Percentiles rank a stretch among this genome's conserved stretches.
Evolutionary conservation across 2,888 invertebrate genomes (phyloP).

Genomic region (Ametastegia equiseti): DNA sequence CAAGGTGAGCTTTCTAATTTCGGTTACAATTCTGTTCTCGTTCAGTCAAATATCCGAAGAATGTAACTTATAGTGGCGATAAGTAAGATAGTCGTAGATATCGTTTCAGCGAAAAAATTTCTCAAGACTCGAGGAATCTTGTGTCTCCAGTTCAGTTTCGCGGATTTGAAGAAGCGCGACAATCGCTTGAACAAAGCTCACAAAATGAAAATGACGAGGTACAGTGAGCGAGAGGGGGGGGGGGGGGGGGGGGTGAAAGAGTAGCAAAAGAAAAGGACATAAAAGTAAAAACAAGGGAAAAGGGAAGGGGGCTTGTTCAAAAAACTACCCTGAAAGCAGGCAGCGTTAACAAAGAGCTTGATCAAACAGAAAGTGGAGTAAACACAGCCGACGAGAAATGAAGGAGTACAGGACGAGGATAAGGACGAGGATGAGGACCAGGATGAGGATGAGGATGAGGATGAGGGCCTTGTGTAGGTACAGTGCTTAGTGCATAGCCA

Average conservation of each 20-base stretch:
- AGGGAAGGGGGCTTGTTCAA: not conserved
- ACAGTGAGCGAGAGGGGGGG: too few relatives aligned
- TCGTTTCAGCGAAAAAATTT: too few relatives aligned
- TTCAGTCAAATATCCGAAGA: too few relatives aligned
- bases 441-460: not conserved
- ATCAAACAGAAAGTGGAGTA: conserved; percentile 44
- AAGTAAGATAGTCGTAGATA: too few relatives aligned
- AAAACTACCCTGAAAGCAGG: conserved; percentile 17
- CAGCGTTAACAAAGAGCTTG: conserved; percentile 30
- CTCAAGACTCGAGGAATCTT: too few relatives aligned
- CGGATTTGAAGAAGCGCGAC: not conserved
- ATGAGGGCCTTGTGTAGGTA: too few relatives aligned
- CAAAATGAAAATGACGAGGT: too few relatives aligned
- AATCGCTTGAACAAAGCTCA: not conserved
- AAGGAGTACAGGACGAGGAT: not conserved
- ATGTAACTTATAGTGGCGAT: too few relatives aligned
- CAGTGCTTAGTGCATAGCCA: not conserved
- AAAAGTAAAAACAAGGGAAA: not conserved
- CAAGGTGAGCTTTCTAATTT: too few relatives aligned
- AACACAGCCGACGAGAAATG: not conserved
- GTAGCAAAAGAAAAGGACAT: not conserved
- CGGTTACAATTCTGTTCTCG: too few relatives aligned
- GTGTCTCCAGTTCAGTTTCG: too few relatives aligned
- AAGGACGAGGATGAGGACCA: not conserved
- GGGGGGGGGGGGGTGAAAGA: not conserved